These are phyloP conservation scores for Anseranas semipalmata DNA, from an alignment of 2,113 vertebrate species.

Conservation along the genomic window DNA sequence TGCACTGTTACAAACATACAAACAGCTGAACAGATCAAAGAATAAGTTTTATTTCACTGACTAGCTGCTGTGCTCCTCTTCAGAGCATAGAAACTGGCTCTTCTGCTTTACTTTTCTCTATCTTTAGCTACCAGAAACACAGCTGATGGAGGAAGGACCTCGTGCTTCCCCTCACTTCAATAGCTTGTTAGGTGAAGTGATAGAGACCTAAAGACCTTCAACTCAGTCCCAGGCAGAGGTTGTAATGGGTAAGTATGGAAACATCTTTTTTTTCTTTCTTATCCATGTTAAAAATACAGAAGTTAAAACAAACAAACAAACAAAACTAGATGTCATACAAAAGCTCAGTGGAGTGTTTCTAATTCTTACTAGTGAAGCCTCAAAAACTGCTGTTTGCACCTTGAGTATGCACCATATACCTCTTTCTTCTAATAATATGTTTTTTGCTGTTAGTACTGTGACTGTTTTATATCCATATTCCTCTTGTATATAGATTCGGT, in stretches of 20 bases:
- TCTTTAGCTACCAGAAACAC: neutral
- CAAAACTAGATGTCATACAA: neutral
- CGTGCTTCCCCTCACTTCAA: fast-evolving
- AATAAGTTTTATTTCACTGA: neutral
- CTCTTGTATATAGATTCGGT: neutral
- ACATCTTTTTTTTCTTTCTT: neutral
- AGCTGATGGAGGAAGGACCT: neutral
- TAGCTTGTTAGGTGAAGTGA: neutral
- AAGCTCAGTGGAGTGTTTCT: neutral
- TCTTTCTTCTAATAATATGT: neutral
- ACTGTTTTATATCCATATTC: neutral
- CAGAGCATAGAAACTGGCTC: neutral
- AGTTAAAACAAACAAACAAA: neutral
- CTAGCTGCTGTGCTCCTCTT: neutral
- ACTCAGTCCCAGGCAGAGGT: neutral
- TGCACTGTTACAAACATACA: neutral
- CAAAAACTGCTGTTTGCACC: neutral
- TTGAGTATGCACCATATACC: neutral
- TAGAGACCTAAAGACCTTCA: neutral
- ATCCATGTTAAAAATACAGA: neutral
- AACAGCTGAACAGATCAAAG: neutral
- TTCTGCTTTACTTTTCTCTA: neutral
- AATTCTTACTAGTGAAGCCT: neutral
- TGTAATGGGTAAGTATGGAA: neutral
- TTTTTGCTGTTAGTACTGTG: neutral